A percentile compares a stretch with the other conserved stretches of the same genome.
Conservation (phyloP, 2,888 invertebrate genomes). For the Dryococelus australis region DNA sequence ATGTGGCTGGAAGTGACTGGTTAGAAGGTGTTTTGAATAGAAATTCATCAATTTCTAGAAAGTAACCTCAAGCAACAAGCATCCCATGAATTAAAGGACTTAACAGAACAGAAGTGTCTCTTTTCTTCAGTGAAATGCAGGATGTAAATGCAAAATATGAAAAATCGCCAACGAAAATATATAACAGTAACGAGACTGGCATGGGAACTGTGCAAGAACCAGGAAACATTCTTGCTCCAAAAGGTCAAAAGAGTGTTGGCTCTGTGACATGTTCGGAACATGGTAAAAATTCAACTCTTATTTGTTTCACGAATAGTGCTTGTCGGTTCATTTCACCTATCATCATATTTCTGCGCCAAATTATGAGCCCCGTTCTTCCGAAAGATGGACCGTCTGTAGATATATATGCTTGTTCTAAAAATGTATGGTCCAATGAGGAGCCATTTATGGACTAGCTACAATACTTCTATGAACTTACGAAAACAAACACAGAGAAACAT, state of each 20-base stretch:
- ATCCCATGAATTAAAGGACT: neutral
- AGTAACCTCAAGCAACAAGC: neutral
- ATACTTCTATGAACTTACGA: neutral
- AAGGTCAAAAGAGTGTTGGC: slow-evolving; percentile 57
- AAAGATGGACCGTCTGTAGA: neutral
- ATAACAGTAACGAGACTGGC: slow-evolving; percentile 55
- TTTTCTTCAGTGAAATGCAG: neutral
- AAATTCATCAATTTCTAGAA: neutral
- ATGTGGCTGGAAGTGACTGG: neutral
- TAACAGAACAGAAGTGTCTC: neutral
- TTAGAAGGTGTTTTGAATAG: neutral
- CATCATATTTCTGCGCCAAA: neutral
- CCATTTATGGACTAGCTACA: neutral
- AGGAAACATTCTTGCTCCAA: slow-evolving; percentile 55
- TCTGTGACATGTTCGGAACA: slow-evolving; percentile 56
- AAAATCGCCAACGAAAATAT: neutral
- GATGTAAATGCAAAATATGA: neutral
- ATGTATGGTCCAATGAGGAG: neutral
- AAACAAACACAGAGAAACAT: neutral
- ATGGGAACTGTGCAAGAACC: slow-evolving; percentile 56
- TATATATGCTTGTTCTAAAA: neutral
- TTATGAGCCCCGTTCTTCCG: neutral
- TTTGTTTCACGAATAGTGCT: neutral
- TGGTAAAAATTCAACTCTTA: slow-evolving; percentile 55
- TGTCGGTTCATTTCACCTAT: neutral